Base-by-base conservation (phyloP, 2,888 invertebrate species). In the Drosophila koepferae region DNA sequence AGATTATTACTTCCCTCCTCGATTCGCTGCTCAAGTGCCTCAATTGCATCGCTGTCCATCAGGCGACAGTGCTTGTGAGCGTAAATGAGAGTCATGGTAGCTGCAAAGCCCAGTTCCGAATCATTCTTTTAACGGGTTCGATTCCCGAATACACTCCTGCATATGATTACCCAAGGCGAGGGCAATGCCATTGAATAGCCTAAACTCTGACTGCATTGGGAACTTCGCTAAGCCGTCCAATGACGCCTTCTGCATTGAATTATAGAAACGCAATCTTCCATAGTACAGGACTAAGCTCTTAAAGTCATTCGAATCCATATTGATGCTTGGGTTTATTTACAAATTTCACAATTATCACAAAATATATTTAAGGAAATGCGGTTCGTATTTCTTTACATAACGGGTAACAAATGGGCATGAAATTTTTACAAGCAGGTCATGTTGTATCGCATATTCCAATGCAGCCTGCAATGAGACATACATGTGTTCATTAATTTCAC, bases 81-180 rank as follows among this genome's bases (percentile, higher is more conserved):
- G 91, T 96, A 95, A 79, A 97, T 96, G 12, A 98, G 94, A 9
- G 96, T 95, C 80, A 98, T 94, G 6, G 96, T 94, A 7, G 96
- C 95, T 48, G 97, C 96, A 51, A 98, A 93, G 60, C 95, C 95
- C 36, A 96, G 94, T 82, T 97, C 96, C 75, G 94, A 93, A 86
- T 96, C 95, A 64, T 95, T 94, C 82, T 96, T n/a, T 95, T 5
- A 98, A 91, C 0, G 95, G 94, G 80, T 96, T 96, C 8, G 97
- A 93, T 87, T 97, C 96, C 74, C 96, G 94, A 63, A 98, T 95
- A 0, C 96, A 96, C 92, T 97, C 98, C 88, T 97, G 96, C 10
- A 95, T 93, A 85, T 96, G 95, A 78, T 96, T 96, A 87, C 96
- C 96, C 20, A 97, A 93, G 10, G 96, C 94, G 78, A 96, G 94